Conservation (phyloP, 1,140 invertebrate genomes). For the Microvelia longipes region DNA sequence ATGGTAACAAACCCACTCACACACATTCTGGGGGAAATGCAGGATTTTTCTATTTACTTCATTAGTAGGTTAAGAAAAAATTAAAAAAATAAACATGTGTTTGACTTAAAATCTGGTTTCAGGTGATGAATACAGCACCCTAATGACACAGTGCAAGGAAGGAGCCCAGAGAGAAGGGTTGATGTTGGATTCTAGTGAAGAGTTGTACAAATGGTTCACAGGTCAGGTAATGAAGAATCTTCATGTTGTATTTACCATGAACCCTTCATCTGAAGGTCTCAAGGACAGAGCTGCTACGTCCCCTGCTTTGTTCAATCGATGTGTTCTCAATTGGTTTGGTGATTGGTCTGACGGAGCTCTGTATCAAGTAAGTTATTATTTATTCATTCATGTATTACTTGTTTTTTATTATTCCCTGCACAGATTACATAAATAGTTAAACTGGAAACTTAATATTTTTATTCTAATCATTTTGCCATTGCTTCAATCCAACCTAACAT, state of each 20-base stretch:
- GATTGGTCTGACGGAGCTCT: constrained; percentile 97
- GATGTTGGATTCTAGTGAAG: constrained; percentile 96
- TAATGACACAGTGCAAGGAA: constrained; percentile 99
- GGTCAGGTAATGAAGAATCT: constrained; percentile 97
- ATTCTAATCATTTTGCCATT: too few relatives aligned
- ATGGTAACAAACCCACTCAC: too few relatives aligned
- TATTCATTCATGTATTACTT: neutral
- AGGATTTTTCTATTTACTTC: too few relatives aligned
- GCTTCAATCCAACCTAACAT: too few relatives aligned
- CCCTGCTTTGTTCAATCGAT: constrained; percentile 96
- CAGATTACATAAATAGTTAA: too few relatives aligned
- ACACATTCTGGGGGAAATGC: too few relatives aligned
- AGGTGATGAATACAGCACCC: constrained; percentile 91
- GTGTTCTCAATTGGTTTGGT: constrained; percentile 99
- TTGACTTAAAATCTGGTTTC: too few relatives aligned
- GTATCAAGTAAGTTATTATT: constrained; percentile 56
- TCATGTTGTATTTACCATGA: constrained; percentile 99
- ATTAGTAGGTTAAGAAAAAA: too few relatives aligned
- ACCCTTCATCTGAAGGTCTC: constrained; percentile 92
- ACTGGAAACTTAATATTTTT: too few relatives aligned
- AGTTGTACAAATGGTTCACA: constrained; percentile 98
- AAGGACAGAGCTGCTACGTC: constrained; percentile 97
- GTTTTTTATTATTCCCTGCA: too few relatives aligned
- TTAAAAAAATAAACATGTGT: too few relatives aligned
- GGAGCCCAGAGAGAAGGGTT: constrained; percentile 92